A percentile compares a stretch with the other conserved stretches of the same genome.
Conservation (phyloP, 2,113 vertebrate genomes). For the Halichoeres trimaculatus region DNA sequence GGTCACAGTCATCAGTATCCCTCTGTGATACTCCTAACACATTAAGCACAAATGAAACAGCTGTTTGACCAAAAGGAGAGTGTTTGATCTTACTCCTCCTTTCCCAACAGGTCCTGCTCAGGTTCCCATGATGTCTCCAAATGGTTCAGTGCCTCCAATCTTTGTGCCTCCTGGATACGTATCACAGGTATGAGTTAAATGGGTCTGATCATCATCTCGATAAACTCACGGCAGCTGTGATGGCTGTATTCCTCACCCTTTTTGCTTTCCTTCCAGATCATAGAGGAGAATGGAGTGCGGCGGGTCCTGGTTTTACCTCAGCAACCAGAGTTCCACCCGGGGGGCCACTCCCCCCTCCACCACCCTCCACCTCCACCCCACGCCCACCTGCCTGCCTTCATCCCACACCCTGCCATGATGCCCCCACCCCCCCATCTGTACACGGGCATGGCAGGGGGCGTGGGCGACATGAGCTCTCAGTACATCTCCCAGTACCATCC, state of each 20-base stretch:
- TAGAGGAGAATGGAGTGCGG: conserved; percentile 97
- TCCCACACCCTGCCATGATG: conserved; percentile 95
- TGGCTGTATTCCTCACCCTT: background rate
- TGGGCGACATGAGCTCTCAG: conserved; percentile 91
- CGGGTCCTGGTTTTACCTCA: conserved; percentile 98
- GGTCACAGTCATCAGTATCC: background rate
- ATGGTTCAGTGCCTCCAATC: conserved; percentile 99
- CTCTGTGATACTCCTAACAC: background rate
- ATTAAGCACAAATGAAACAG: conserved; percentile 23
- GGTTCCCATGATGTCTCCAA: conserved; percentile 99
- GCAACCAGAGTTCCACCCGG: conserved; percentile 96
- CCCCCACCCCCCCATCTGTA: conserved; percentile 92
- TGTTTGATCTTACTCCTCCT: conserved; percentile 37
- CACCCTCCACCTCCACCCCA: conserved; percentile 91
- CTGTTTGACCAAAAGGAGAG: conserved; percentile 10
- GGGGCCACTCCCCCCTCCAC: conserved; percentile 92
- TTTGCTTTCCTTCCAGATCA: conserved; percentile 84
- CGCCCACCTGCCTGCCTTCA: conserved; percentile 93
- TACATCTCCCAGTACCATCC: conserved; percentile 96
- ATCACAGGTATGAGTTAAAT: conserved; percentile 88
- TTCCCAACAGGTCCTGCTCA: conserved; percentile 92
- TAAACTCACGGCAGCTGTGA: background rate
- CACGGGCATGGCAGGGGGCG: conserved; percentile 88
- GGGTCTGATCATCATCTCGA: background rate
- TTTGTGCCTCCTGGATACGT: conserved; percentile 99